phyloP scores from a whole-genome alignment of 2,797 vertebrate genomes.

The Onychomys torridus region DNA sequence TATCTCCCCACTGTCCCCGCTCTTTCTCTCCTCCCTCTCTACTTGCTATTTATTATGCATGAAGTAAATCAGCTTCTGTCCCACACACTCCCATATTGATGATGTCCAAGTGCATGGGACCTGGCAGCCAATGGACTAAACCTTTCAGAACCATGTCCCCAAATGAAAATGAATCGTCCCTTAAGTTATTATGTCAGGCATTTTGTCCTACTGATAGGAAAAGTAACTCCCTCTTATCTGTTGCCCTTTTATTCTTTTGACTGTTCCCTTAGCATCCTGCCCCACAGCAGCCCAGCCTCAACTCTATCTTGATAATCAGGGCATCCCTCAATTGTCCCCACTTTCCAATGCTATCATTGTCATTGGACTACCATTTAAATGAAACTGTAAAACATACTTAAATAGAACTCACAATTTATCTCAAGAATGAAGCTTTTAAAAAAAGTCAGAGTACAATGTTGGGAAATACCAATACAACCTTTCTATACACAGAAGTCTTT shows the following conservation, averaged over 20 bases:
- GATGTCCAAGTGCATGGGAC: not conserved
- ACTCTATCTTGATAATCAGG: not conserved
- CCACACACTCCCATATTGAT: not conserved
- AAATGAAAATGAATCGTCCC: not conserved
- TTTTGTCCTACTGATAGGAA: not conserved
- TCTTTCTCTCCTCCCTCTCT: not conserved
- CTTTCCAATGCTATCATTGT: not conserved
- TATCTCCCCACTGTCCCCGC: not conserved
- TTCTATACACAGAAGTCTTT: not conserved
- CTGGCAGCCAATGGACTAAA: not conserved
- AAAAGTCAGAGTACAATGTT: not conserved
- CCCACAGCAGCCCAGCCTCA: not conserved
- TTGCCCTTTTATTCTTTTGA: not conserved
- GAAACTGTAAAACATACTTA: not conserved
- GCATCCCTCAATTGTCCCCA: not conserved
- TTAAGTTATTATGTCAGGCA: too few relatives aligned
- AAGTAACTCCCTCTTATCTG: not conserved
- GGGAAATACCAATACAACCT: not conserved
- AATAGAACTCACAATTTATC: conserved; percentile 43
- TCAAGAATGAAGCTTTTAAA: not conserved
- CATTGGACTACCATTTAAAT: not conserved
- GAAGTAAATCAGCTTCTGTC: not conserved
- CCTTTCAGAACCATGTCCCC: not conserved
- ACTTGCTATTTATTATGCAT: not conserved
- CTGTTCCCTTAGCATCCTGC: not conserved